phyloP scores from a whole-genome alignment of 2,888 invertebrate species.

The Lochmaea capreae region DNA sequence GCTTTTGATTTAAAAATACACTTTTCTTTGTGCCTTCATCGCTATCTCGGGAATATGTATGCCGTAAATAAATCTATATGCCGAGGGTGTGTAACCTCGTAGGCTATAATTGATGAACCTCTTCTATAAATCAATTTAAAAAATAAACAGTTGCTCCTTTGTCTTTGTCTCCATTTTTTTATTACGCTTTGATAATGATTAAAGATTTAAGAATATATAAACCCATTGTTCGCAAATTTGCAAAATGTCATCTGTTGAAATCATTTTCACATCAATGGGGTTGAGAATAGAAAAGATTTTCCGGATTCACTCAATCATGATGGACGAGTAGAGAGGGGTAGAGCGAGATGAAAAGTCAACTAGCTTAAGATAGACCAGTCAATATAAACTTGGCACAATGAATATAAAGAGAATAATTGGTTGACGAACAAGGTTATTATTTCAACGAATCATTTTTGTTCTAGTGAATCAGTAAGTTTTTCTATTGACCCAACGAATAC shows the following conservation, averaged over 20 bases:
- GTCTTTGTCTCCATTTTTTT: neutral
- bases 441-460: no score
- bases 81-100: neutral
- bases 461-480: no score
- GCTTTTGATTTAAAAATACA: conserved; percentile 22
- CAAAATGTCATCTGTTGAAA: conserved; percentile 33
- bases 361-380: neutral
- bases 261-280: conserved; percentile 40
- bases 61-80: neutral
- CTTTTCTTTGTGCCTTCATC: neutral
- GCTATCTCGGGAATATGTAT: neutral
- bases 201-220: neutral
- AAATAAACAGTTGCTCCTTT: neutral
- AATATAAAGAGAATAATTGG: no score
- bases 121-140: neutral
- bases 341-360: neutral
- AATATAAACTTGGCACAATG: no score
- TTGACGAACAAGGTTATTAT: no score
- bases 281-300: conserved; percentile 35
- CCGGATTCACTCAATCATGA: conserved; percentile 21
- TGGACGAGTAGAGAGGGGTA: neutral
- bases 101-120: neutral
- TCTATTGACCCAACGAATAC: no score
- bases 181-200: neutral
- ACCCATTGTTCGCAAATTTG: conserved; percentile 21